Conservation (phyloP, 2,797 vertebrate genomes). For the Diceros bicornis region DNA sequence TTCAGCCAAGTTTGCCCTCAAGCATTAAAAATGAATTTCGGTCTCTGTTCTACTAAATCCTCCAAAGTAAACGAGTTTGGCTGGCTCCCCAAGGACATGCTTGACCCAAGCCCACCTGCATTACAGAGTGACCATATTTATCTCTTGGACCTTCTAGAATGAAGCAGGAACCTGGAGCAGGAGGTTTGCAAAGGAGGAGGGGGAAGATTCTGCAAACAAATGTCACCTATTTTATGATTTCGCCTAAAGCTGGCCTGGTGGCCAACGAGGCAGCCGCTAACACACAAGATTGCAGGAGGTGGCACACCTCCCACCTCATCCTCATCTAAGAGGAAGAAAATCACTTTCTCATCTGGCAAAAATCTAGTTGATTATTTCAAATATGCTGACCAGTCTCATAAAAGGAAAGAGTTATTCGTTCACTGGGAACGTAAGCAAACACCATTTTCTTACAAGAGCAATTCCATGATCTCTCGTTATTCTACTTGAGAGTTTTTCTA, state of each 20-base stretch:
- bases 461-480: neutral
- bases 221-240: neutral
- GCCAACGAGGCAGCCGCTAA: neutral
- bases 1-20: neutral
- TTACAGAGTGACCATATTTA: rapidly evolving
- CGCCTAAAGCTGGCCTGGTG: neutral
- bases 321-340: neutral
- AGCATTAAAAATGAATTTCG: neutral
- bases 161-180: neutral
- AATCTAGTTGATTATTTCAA: neutral
- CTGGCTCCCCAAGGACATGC: neutral
- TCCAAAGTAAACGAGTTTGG: neutral
- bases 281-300: neutral
- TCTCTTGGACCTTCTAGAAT: neutral
- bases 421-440: neutral
- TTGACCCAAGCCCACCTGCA: neutral
- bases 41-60: neutral
- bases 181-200: neutral
- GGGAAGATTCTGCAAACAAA: neutral
- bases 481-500: neutral
- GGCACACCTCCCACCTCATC: neutral
- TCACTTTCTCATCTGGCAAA: neutral
- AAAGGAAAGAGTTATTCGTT: neutral
- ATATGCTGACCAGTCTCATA: neutral
- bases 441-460: conserved; percentile 32